phyloP scores from a whole-genome alignment of 1,140 invertebrate species.

The Teleogryllus occipitalis region DNA sequence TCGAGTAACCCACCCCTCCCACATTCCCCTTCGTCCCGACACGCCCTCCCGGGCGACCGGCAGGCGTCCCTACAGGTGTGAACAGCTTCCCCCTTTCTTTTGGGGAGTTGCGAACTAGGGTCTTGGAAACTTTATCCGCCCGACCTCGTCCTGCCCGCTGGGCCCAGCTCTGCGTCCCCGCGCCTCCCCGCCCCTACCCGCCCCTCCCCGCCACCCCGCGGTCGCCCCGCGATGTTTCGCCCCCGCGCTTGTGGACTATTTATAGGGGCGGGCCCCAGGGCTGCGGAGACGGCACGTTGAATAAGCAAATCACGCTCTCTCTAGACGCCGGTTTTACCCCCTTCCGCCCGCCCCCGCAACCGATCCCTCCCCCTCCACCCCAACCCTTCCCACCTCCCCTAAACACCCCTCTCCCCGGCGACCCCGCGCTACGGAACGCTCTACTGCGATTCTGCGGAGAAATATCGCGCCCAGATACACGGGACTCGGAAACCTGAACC shows the following conservation, averaged over 20 bases:
- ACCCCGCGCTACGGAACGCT: too few species aligned
- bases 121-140: neutral
- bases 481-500: neutral
- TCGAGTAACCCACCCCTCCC: too few species aligned
- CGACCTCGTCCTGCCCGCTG: neutral
- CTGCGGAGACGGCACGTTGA: neutral
- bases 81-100: neutral
- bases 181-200: neutral
- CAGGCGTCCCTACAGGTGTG: neutral
- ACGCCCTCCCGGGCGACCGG: neutral
- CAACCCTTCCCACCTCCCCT: too few species aligned
- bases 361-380: too few species aligned
- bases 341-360: too few species aligned
- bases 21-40: neutral
- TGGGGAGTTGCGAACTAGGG: neutral
- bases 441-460: neutral
- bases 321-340: too few species aligned
- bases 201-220: too few species aligned
- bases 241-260: neutral
- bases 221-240: too few species aligned
- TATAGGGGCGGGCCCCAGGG: neutral
- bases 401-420: too few species aligned
- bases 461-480: neutral
- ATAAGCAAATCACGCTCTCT: neutral
- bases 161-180: neutral